Evolutionary conservation across 2,888 invertebrate genomes (phyloP).

Genomic region (Harpagoxenus sublaevis): DNA sequence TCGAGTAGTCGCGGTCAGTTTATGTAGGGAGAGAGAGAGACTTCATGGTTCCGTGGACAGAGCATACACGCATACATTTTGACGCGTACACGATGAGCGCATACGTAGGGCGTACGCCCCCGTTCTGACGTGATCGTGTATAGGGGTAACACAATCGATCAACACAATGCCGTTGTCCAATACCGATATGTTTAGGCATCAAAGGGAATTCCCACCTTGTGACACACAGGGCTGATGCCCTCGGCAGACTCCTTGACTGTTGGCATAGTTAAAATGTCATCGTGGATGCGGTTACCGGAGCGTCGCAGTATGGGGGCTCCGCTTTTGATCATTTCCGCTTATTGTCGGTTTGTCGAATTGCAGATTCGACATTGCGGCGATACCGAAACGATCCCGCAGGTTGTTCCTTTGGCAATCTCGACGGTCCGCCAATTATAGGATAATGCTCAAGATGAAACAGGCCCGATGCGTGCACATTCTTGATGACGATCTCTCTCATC

Average conservation of each 20-base stretch:
- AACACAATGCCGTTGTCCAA: constrained; percentile 60
- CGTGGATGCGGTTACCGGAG: constrained; percentile 60
- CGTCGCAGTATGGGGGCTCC: constrained; percentile 2
- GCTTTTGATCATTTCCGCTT: constrained; percentile 61
- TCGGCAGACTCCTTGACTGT: constrained; percentile 67
- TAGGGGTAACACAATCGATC: constrained; percentile 66
- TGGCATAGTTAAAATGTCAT: constrained; percentile 79
- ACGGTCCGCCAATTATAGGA: not conserved
- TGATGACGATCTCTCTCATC: not conserved
- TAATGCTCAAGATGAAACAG: not conserved
- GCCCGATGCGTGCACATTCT: not conserved
- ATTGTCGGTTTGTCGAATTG: constrained; percentile 39
- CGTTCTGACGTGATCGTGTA: constrained; percentile 68
- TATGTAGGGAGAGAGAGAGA: constrained; percentile 51
- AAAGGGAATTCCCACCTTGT: constrained; percentile 80
- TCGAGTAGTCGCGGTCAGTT: constrained; percentile 71
- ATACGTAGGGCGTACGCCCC: constrained; percentile 30
- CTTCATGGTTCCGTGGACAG: constrained; percentile 61
- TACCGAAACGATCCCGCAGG: not conserved
- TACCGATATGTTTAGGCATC: constrained; percentile 71
- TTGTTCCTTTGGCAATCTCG: not conserved
- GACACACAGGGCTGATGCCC: constrained; percentile 68
- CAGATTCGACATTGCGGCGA: constrained; percentile 1
- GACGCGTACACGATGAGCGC: constrained; percentile 17
- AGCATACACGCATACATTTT: constrained; percentile 46